phyloP scores from a whole-genome alignment of 2,888 invertebrate genomes.

The Terebella lapidaria region DNA sequence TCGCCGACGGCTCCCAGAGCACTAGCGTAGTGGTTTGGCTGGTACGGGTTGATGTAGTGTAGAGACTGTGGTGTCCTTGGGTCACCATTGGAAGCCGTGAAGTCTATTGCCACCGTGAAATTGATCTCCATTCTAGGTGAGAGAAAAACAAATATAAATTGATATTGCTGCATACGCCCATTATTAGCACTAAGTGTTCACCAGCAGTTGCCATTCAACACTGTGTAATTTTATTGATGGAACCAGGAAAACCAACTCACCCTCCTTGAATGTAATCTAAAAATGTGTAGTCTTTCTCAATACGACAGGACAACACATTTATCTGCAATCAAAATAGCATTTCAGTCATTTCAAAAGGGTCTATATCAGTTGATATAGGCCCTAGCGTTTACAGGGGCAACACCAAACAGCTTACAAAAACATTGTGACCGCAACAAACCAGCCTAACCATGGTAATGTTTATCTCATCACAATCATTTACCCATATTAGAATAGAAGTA shows the following conservation, averaged over 20 bases:
- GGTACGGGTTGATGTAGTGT: slow-evolving; percentile 54
- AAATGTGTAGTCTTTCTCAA: slow-evolving; percentile 52
- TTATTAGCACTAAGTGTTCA: too few relatives aligned
- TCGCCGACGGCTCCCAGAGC: slow-evolving; percentile 55
- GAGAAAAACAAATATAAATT: background rate
- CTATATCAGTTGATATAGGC: too few relatives aligned
- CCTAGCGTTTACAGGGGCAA: too few relatives aligned
- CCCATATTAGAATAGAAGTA: too few relatives aligned
- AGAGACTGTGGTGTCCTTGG: slow-evolving; percentile 52
- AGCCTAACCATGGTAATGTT: too few relatives aligned
- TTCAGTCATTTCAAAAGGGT: too few relatives aligned
- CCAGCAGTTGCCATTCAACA: too few relatives aligned
- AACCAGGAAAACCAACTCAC: slow-evolving; percentile 25
- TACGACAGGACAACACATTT: slow-evolving; percentile 36
- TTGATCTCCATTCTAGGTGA: slow-evolving; percentile 51
- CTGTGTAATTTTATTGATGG: background rate
- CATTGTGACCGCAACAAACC: too few relatives aligned
- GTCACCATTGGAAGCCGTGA: slow-evolving; percentile 56
- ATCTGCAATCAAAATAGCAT: slow-evolving; percentile 17
- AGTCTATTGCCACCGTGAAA: slow-evolving; percentile 56
- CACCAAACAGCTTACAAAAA: too few relatives aligned
- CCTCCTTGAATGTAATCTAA: slow-evolving; percentile 60
- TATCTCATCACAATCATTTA: too few relatives aligned
- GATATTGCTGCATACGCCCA: background rate
- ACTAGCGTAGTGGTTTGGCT: slow-evolving; percentile 56